Evolutionary conservation across 2,113 vertebrate genomes (phyloP), one percentile per base, ranked within the genome.

Genomic region (Laticauda laticaudata): DNA sequence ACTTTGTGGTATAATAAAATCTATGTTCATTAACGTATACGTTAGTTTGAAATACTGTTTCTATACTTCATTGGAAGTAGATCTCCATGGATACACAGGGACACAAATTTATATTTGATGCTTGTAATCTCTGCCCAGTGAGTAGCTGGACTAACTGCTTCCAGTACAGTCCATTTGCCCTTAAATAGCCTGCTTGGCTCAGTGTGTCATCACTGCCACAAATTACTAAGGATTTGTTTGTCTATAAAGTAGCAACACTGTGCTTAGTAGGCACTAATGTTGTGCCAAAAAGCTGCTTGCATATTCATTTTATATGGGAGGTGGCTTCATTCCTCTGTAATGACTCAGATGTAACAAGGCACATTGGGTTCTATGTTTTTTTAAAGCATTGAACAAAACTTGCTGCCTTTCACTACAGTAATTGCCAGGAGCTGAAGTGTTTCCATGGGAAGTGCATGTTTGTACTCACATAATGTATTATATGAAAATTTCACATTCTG

Each of bases 301-400:
- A 95, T 97, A 96, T 96, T 97, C 97, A 97, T 90, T 93, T 93
- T 95, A 86, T 57, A 96, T 94, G 96, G 96, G 96, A 97, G 96
- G 96, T 93, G 88, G 93, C 96, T 97, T 96, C 96, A 64, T 97
- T 96, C 96, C 95, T 96, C 91, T 45, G 94, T 94, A 94, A 51
- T 97, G 96, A 97, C 96, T 97, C 97, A 97, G 96, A 92, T 96
- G 96, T 94, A 96, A 96, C 96, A 94, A 45, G 94, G 94, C 96
- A 96, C 91, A 94, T 93, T 95, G 23, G 95, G 94, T 96, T 95
- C 95, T 96, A 93, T 95, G 97, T 48, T 91, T 96, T 91, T 96
- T 88, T 95, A 93, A 92, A 94, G 34, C 94, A 18, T 95, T 2
- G 88, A 93, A 61, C 86, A 0, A 69, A 3, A 92, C 92, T 14